Percentiles rank a stretch among this genome's conserved stretches.
These are phyloP conservation scores for Homalodisca vitripennis DNA, from an alignment of 1,140 invertebrate genomes.

Conservation along the genomic window DNA sequence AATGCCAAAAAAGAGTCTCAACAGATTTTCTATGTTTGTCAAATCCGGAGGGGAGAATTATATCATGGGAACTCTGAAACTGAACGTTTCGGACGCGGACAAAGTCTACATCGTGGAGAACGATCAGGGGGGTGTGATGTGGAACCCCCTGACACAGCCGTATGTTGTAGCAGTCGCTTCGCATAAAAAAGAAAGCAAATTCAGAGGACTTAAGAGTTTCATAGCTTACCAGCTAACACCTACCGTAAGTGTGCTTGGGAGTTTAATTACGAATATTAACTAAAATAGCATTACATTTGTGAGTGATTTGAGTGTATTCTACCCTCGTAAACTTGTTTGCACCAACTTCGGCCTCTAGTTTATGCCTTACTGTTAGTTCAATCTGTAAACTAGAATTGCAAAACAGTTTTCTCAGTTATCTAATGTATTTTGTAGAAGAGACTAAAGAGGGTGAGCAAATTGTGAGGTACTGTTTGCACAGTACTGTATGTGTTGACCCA, in stretches of 20 bases:
- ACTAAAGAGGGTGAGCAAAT: too few species aligned
- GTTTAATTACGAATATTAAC: too few species aligned
- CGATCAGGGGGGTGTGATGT: conserved; percentile 65
- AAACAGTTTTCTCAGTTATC: too few species aligned
- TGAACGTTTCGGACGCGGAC: conserved; percentile 71
- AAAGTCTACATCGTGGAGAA: conserved; percentile 72
- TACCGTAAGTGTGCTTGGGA: conserved; percentile 58
- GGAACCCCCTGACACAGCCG: conserved; percentile 67
- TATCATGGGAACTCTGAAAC: conserved; percentile 75
- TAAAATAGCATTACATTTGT: too few species aligned
- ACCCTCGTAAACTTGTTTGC: too few species aligned
- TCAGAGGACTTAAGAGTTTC: conserved; percentile 96
- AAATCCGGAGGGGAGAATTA: conserved; percentile 92
- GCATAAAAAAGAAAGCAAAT: conserved; percentile 95
- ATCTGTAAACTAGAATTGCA: too few species aligned
- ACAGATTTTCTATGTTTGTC: conserved; percentile 89
- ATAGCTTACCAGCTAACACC: conserved; percentile 96
- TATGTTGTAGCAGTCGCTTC: conserved; percentile 88
- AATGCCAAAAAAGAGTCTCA: conserved; percentile 73
- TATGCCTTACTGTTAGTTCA: too few species aligned
- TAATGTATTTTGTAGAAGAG: too few species aligned
- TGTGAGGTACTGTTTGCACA: too few species aligned
- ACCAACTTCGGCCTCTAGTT: too few species aligned
- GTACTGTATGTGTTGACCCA: too few species aligned
- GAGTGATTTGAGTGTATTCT: too few species aligned